Evolutionary conservation across 2,888 invertebrate genomes (phyloP).

Genomic region (Ditula angustiorana): DNA sequence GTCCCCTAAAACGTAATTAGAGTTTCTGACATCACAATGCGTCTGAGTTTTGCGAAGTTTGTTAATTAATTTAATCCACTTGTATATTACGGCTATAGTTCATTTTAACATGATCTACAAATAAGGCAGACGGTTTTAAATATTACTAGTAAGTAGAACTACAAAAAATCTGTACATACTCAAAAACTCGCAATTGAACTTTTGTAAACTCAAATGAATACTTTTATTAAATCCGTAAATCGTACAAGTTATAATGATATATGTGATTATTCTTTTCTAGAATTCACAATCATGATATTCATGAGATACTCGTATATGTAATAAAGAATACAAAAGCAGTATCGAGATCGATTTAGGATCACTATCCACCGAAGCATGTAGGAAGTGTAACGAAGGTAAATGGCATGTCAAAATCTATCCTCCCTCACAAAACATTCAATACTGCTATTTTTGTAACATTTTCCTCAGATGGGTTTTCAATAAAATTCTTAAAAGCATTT

Average conservation of each 20-base stretch:
- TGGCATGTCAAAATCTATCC: slow-evolving; percentile 25
- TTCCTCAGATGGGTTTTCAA: not conserved
- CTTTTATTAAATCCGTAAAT: not conserved
- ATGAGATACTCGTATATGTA: no score
- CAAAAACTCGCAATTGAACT: no score
- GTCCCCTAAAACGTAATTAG: slow-evolving; percentile 22
- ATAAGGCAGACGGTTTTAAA: not conserved
- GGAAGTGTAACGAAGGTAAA: slow-evolving; percentile 29
- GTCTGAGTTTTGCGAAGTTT: slow-evolving; percentile 19
- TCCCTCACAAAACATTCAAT: slow-evolving; percentile 6
- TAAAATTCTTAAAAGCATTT: not conserved
- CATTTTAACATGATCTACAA: not conserved
- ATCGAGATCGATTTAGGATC: slow-evolving; percentile 1
- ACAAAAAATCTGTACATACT: no score
- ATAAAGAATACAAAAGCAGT: not conserved
- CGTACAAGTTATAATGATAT: no score
- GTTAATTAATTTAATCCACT: slow-evolving; percentile 22
- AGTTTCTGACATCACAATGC: slow-evolving; percentile 1
- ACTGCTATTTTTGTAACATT: slow-evolving; percentile 8
- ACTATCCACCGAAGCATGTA: slow-evolving; percentile 13
- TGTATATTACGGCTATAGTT: not conserved
- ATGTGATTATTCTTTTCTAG: no score
- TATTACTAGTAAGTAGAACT: not conserved
- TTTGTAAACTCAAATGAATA: not conserved
- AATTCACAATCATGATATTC: not conserved